A percentile compares a stretch with the other conserved stretches of the same genome.
phyloP scores from a whole-genome alignment of 1,140 invertebrate species.

The Zaprionus nigranus region DNA sequence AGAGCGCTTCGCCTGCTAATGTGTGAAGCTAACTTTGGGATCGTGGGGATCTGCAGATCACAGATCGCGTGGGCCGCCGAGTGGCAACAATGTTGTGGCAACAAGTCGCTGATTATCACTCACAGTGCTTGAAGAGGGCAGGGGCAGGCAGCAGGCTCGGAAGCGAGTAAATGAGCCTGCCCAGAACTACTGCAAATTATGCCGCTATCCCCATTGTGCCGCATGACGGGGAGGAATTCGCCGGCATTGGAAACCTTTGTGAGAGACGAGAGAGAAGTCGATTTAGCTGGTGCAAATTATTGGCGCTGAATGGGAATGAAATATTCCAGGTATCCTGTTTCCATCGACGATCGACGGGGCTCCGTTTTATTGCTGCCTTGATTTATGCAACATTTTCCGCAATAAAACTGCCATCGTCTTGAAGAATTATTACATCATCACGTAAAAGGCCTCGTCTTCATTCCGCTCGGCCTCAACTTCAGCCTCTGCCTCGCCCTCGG shows the following conservation, averaged over 20 bases:
- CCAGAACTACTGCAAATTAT: constrained; percentile 48
- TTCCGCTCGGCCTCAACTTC: constrained; percentile 23
- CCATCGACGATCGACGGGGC: constrained; percentile 48
- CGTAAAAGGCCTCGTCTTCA: constrained; percentile 64
- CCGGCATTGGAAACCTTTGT: constrained; percentile 43
- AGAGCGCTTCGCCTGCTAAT: constrained; percentile 56
- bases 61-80: constrained; percentile 54
- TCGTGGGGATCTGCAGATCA: constrained; percentile 3
- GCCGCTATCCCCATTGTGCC: constrained; percentile 58
- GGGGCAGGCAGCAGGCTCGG: constrained; percentile 3
- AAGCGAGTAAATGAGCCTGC: constrained; percentile 52
- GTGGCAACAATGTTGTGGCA: constrained; percentile 65
- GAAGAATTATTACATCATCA: constrained; percentile 82
- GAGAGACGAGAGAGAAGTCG: constrained; percentile 31
- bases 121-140: constrained; percentile 49
- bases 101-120: constrained; percentile 63
- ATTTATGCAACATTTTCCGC: constrained; percentile 80
- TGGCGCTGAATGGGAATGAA: constrained; percentile 59
- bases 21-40: constrained; percentile 51
- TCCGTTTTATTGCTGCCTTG: constrained; percentile 76
- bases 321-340: constrained; percentile 71
- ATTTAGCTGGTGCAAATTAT: constrained; percentile 64
- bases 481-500: constrained; percentile 29
- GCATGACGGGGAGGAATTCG: constrained; percentile 62
- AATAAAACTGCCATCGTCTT: constrained; percentile 77